Evolutionary conservation across 1,140 invertebrate species (phyloP), one percentile per base, ranked within the genome.

Genomic region (Drosophila miranda): DNA sequence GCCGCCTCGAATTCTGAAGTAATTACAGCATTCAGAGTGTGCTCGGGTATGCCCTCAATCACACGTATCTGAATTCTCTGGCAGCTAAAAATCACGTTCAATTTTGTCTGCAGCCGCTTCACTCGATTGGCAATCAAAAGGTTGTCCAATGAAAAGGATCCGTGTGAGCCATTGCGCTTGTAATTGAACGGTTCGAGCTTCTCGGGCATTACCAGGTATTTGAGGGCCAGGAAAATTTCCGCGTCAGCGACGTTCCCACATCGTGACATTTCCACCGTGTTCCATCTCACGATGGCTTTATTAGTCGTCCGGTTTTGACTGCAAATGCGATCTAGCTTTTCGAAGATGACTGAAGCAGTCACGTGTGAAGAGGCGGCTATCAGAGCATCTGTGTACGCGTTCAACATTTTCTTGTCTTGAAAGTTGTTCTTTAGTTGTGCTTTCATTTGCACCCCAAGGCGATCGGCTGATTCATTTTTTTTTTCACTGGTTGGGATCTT

Each of bases 61-160:
- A 81, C 62, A 0, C 26, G 6, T 2, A 81, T 14, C 5, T 51
- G 44, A 6, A 81, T 16, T 2, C 19, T 30, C 16, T 51, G 34
- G 8, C 46, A 50, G 0, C 21, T 73, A 11, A 55, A 73, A 2
- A 70, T 42, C 0, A 66, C 26, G 21, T 38, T 46, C 0, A 70
- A 45, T 7, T 68, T 55, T 2, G 43, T 21, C 1, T 26, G 14
- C 0, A 82, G 45, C 4, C 78, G 68, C 2, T 21, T 69, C 3
- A 82, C 26, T 2, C 78, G 69, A 43, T 78, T 77, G n/a, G 74
- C 78, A 7, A n/a, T 16, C 3, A 82, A 30, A 2, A 48, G 26
- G 46, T 52, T 77, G 43, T 81, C 78, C 8, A 81, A 11, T 2
- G 19, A 3, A 82, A 81, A n/a, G 59, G 59, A 0, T 21, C 62